Evolutionary conservation across 2,113 vertebrate species (phyloP).

Genomic region (Tychaedon coryphoeus): DNA sequence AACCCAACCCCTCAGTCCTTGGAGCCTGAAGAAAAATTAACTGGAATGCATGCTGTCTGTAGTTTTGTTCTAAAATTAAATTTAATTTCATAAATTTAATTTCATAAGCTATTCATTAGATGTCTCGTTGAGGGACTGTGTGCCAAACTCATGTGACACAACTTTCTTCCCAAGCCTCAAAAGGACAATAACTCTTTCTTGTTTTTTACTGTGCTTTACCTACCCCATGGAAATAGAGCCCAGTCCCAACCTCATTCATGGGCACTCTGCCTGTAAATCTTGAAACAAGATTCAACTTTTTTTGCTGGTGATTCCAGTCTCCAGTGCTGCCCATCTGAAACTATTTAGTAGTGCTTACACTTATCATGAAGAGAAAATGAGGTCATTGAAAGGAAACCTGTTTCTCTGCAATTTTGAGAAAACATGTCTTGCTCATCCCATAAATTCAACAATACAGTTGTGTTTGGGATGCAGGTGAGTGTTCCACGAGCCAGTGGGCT

Average conservation of each 20-base stretch:
- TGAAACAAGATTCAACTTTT: background rate
- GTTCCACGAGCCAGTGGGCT: background rate
- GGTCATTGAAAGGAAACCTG: background rate
- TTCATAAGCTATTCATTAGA: slow-evolving; percentile 37
- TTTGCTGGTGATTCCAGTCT: background rate
- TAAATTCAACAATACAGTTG: background rate
- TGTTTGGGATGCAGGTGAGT: background rate
- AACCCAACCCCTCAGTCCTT: background rate
- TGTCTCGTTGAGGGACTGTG: background rate
- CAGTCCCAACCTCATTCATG: background rate
- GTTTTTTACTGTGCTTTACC: background rate
- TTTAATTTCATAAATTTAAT: slow-evolving; percentile 45
- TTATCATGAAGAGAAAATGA: background rate
- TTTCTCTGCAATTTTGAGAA: background rate
- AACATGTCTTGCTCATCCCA: background rate
- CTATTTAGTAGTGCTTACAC: background rate
- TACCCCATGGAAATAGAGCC: background rate
- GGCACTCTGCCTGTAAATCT: background rate
- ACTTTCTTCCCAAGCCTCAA: background rate
- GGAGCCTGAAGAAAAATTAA: slow-evolving; percentile 50
- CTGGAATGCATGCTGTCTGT: background rate
- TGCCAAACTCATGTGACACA: background rate
- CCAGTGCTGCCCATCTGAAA: background rate
- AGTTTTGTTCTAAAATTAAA: slow-evolving; percentile 49
- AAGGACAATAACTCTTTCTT: background rate